Evolutionary conservation across 1,140 invertebrate genomes (phyloP), one percentile per base, ranked within the genome.

Genomic region (Platyura marginata): DNA sequence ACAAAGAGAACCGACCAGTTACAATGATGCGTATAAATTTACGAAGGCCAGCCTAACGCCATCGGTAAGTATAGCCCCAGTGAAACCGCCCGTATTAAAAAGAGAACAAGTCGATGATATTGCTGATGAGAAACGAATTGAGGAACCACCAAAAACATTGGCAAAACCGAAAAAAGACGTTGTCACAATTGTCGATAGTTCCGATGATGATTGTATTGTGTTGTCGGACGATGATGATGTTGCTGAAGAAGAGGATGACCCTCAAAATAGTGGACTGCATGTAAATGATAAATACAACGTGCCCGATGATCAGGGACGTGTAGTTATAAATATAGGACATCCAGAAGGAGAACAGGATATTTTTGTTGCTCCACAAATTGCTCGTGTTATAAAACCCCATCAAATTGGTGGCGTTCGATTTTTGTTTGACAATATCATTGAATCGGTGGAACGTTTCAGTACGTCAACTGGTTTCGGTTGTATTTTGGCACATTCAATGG

Each of bases 401-500:
- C 86, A 90, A 74, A 94, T 97, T 63, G 92, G 92, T 42, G 93
- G 94, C 2, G 84, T 97, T 29, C 69, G 92, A 38, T 98, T 98
- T 64, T 62, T 98, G 16, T 98, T 88, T 64, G 93, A 97, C 61
- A 97, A 96, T 57, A 80, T 97, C 21, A 83, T 97, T 45, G 92
- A 97, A 63, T 93, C 86, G 22, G 71, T 87, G 22, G 78, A 83
- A 37, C 70, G 86, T 45, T 94, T 79, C 55, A 82, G 85, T 37
- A 87, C 75, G n/a, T 90, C 86, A 2, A 75, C 77, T 41, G 92
- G 93, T 13, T 94, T 96, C 64, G 95, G 95, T 16, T 97, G 94
- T 58, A 97, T 98, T 50, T 67, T 99, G 19, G 94, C 95, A 5
- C 95, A 98, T 67, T 95, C 91, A 18, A 98, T 99, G 95, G 95